Conservation (phyloP, 2,797 vertebrate species). For the Rhabdomys pumilio region DNA sequence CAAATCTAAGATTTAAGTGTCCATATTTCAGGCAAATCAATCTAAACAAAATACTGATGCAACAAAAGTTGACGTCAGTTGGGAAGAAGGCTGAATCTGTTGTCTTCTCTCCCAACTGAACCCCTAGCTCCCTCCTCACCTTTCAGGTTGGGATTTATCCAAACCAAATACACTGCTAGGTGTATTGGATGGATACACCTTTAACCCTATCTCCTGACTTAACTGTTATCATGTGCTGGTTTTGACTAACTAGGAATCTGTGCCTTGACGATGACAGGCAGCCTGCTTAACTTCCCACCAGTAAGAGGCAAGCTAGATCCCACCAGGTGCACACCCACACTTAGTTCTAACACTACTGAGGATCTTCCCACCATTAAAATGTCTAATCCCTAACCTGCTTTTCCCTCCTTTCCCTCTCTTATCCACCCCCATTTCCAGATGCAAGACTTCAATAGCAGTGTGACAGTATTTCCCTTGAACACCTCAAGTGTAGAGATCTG, state of each 20-base stretch:
- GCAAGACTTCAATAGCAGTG: conserved; percentile 3
- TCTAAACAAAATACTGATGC: not conserved
- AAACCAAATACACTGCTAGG: not conserved
- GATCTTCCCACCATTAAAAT: not conserved
- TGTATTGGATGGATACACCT: not conserved
- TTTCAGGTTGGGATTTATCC: not conserved
- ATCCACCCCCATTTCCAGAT: not conserved
- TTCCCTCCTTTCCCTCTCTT: not conserved
- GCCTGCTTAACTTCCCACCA: not conserved
- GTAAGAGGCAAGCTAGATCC: conserved; percentile 14
- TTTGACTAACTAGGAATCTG: not conserved
- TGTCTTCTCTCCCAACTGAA: not conserved
- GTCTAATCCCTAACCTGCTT: not conserved
- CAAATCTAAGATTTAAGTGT: conserved; percentile 39
- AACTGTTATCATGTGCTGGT: not conserved
- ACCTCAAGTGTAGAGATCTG: not conserved
- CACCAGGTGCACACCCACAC: not conserved
- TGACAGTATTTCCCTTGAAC: not conserved
- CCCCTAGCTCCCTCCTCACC: not conserved
- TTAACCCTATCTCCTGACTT: conserved; percentile 15
- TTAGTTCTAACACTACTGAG: not conserved
- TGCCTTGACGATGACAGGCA: not conserved
- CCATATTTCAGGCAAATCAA: not conserved
- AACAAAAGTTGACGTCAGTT: conserved; percentile 1
- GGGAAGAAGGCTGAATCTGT: not conserved